Conservation (phyloP, 2,113 vertebrate species). For the Anarhynchus alexandrinus region DNA sequence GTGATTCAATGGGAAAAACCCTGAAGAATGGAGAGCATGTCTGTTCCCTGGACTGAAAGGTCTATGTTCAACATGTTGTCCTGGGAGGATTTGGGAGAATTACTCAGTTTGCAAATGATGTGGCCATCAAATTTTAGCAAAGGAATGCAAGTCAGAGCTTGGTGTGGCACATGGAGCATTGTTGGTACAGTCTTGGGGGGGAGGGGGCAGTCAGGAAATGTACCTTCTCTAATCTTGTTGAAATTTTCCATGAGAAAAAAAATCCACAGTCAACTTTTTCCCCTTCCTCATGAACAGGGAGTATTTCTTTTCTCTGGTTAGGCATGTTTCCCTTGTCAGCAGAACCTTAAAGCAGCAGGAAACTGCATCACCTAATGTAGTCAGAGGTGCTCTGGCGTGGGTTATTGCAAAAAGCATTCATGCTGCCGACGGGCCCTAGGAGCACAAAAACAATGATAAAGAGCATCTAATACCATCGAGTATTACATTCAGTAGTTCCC, state of each 20-base stretch:
- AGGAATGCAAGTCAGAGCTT: neutral
- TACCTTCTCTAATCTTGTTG: neutral
- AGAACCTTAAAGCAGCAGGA: slow-evolving; percentile 84
- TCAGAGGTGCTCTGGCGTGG: slow-evolving; percentile 93
- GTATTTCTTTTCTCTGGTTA: slow-evolving; percentile 37
- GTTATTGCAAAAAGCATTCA: slow-evolving; percentile 82
- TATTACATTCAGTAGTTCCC: no score
- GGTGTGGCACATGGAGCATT: neutral
- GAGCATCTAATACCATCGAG: no score
- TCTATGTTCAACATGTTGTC: neutral
- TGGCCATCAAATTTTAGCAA: neutral
- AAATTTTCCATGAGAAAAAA: neutral
- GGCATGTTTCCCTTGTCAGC: slow-evolving; percentile 78
- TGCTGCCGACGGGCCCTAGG: no score
- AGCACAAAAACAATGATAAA: no score
- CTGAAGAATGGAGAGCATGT: neutral
- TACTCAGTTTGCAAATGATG: neutral
- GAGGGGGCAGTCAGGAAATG: neutral
- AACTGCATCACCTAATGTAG: slow-evolving; percentile 83
- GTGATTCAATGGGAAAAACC: neutral
- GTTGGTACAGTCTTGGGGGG: neutral
- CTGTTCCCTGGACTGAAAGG: neutral
- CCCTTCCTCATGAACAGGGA: neutral
- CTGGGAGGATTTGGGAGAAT: neutral
- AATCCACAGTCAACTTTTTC: rapidly evolving